phyloP scores from a whole-genome alignment of 2,797 vertebrate species.

The Harpagifer antarcticus region DNA sequence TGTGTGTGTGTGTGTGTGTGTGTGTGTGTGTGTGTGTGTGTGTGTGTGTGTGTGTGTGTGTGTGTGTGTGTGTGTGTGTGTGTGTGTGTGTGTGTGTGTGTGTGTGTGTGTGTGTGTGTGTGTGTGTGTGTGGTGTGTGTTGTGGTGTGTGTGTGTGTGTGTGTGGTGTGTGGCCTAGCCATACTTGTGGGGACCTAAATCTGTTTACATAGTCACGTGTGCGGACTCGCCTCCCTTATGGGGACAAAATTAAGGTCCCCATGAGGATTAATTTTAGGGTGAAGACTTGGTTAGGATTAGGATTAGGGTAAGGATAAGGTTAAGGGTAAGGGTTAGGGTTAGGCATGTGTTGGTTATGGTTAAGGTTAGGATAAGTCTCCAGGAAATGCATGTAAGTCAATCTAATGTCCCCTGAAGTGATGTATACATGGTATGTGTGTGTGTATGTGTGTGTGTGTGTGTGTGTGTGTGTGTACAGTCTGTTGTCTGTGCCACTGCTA shows the following conservation, averaged over 20 bases:
- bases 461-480: not conserved
- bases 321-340: no score
- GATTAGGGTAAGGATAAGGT: no score
- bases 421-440: conserved; percentile 6
- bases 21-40: conserved; percentile 21
- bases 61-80: conserved; percentile 21
- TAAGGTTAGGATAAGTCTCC: no score
- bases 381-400: no score
- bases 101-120: conserved; percentile 3
- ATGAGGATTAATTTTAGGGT: no score
- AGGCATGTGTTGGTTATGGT: no score
- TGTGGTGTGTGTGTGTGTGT: conserved; percentile 11
- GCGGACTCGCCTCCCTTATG: no score
- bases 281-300: no score
- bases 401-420: no score
- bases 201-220: no score
- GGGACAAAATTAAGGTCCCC: no score
- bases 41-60: conserved; percentile 23
- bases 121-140: conserved; percentile 20
- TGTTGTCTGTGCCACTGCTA: not conserved
- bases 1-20: conserved; percentile 10
- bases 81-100: conserved; percentile 17
- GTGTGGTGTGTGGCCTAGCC: not conserved
- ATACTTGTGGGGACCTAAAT: no score
- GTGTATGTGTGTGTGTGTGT: conserved; percentile 5